Conservation (phyloP, 2,113 vertebrate species). For the Eulacestoma nigropectus region DNA sequence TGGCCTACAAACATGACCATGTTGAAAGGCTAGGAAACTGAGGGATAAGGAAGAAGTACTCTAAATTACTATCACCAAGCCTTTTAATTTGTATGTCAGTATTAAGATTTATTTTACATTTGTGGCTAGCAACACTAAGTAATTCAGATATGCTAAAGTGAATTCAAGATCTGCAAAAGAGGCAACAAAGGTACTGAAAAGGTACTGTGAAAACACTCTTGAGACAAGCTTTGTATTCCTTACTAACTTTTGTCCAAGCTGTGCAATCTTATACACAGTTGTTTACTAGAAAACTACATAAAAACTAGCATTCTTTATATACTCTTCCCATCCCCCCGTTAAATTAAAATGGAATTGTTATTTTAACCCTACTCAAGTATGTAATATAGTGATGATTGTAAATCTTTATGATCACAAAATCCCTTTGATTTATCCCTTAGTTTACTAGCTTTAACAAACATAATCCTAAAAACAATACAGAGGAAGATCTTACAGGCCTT, state of each 20-base stretch:
- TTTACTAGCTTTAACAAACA: constrained; percentile 35
- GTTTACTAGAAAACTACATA: background rate
- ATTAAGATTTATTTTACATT: background rate
- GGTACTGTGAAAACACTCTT: background rate
- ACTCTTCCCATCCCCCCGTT: background rate
- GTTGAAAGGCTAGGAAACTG: background rate
- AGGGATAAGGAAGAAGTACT: background rate
- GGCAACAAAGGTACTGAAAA: background rate
- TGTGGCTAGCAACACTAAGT: background rate
- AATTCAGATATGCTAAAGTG: background rate
- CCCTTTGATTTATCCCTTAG: constrained; percentile 14
- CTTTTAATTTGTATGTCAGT: background rate
- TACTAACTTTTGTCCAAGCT: background rate
- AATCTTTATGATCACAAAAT: constrained; percentile 47
- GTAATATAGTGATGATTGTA: constrained; percentile 26
- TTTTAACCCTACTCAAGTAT: constrained; percentile 57
- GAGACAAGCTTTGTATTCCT: background rate
- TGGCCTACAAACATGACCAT: background rate
- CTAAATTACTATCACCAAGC: background rate
- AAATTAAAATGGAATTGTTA: constrained; percentile 48
- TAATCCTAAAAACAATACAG: constrained; percentile 54
- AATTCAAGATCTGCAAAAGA: background rate
- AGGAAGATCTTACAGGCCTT: constrained; percentile 7
- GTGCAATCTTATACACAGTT: background rate
- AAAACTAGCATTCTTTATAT: background rate